Evolutionary conservation across 2,797 vertebrate species (phyloP), one percentile per base, ranked within the genome.

Genomic region (Gymnopithys bicolor): DNA sequence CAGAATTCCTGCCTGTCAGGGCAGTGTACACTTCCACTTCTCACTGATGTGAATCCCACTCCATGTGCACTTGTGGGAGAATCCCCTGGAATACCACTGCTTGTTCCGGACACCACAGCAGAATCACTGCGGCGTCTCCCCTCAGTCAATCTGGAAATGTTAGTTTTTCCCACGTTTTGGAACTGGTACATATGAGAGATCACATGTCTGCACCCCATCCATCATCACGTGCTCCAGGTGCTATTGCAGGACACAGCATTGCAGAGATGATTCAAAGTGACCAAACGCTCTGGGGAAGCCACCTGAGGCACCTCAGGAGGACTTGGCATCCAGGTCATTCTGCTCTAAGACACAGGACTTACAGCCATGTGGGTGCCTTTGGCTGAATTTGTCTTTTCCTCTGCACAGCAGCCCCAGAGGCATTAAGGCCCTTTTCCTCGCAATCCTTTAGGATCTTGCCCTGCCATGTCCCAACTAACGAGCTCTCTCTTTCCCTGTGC

Each of bases 101-200:
- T 33, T 62, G 59, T 30, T 69, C 62, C 43, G 49, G 64, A 23
- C 30, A 12, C 6, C 1, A 1, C 33, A 66, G 66, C 62, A 28
- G 51, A 39, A 11, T 16, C 23, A 8, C 32, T 1, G 19, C 17
- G 9, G 51, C 11, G 7, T 12, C 45, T 39, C 13, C 33, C 41
- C 23, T 48, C 30, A 3, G 25, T 21, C n/a, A 3, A 9, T 11
- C 59, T 11, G 55, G 51, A 79, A 83, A 62, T 18, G 13, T 3
- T 41, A 1, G 37, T 64, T 71, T 21, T 1, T 7, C 51, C 30
- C 25, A 10, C 0, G 0, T 25, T 41, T 43, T 46, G 0, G 1
- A 33, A 13, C 32, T 21, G 6, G 12, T 11, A 4, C 19, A 7
- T 15, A 10, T 2, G 7, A 16, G 15, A 76, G 23, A 5, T 22